phyloP scores from a whole-genome alignment of 2,888 invertebrate genomes.

The Nephrotoma appendiculata region DNA sequence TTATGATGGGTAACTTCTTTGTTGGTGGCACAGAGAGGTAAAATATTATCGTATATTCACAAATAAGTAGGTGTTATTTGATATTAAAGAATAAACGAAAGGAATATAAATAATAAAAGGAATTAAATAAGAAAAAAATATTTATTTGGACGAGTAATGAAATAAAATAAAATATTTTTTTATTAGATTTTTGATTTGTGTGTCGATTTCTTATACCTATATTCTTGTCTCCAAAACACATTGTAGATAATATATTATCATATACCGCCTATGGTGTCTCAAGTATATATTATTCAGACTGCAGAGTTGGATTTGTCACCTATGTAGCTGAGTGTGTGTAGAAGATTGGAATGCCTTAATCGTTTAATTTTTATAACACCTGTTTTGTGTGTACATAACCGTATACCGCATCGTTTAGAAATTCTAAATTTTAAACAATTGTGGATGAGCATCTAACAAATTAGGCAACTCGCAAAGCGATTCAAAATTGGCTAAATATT shows the following conservation, averaged over 20 bases:
- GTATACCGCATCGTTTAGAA: background rate
- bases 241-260: background rate
- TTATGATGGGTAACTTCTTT: background rate
- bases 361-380: background rate
- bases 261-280: background rate
- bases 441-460: background rate
- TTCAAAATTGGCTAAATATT: background rate
- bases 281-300: background rate
- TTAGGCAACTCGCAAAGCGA: background rate
- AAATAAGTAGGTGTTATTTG: constrained; percentile 2
- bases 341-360: background rate
- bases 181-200: background rate
- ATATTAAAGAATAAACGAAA: background rate
- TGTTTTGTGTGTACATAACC: background rate
- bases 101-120: background rate
- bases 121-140: background rate
- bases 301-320: background rate
- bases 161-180: background rate
- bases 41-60: background rate
- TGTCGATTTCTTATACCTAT: background rate
- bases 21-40: background rate
- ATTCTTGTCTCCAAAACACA: background rate
- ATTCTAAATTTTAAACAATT: background rate
- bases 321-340: background rate
- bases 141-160: background rate